These are phyloP conservation scores for Lepus europaeus DNA, from an alignment of 2,113 vertebrate species.

Conservation along the genomic window DNA sequence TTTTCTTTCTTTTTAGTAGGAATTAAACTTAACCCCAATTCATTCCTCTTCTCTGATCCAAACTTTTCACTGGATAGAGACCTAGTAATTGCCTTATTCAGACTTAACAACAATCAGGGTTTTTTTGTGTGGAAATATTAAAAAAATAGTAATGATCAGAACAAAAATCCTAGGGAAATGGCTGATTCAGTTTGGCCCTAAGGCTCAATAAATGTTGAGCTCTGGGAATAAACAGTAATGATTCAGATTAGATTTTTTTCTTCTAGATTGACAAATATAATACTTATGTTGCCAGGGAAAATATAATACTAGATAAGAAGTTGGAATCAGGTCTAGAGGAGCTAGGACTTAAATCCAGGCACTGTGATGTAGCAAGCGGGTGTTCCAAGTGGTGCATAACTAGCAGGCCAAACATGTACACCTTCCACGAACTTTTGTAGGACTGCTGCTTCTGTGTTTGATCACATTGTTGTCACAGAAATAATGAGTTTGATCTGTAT, in stretches of 20 bases:
- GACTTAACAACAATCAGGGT: background rate
- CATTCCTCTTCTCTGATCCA: background rate
- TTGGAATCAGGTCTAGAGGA: no score
- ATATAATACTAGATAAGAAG: background rate
- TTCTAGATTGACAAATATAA: conserved; percentile 21
- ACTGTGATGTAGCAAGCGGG: no score
- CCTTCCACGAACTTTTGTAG: no score
- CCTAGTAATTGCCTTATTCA: background rate
- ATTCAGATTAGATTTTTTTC: background rate
- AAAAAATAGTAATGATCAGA: conserved; percentile 24
- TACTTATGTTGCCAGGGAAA: background rate
- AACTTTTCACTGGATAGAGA: background rate
- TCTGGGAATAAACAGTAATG: background rate
- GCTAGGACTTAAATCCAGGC: no score
- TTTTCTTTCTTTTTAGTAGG: conserved; percentile 53
- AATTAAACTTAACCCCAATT: background rate
- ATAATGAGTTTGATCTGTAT: background rate
- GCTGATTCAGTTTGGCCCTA: background rate
- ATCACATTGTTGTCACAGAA: background rate
- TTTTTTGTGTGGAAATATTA: background rate
- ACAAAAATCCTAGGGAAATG: conserved; percentile 12
- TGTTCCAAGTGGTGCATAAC: no score
- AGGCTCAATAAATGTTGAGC: background rate
- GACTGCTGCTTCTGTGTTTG: background rate
- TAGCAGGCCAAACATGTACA: no score